Evolutionary conservation across 1,140 invertebrate species (phyloP), one percentile per base, ranked within the genome.

Genomic region (Melipona quadrifasciata): DNA sequence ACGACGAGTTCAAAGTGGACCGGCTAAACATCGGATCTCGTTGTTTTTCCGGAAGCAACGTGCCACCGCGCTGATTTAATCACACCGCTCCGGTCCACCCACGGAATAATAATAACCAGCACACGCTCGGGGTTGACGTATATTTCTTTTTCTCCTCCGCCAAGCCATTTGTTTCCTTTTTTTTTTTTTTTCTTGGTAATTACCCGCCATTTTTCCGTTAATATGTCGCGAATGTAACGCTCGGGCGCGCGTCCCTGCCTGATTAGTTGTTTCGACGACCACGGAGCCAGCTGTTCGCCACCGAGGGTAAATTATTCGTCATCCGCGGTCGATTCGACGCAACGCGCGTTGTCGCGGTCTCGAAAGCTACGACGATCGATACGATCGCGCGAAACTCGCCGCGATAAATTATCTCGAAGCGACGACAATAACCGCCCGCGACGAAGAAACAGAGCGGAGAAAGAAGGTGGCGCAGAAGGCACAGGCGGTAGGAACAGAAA

Each of bases 71-170:
- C 31, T 39, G 65, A 34, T 68, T 79, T 79, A 79, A 79, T 77
- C 57, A 55, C 64, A 14, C 11, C 47, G 64, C 47, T 24, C 39
- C 17, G 21, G 34, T 77, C 19, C 58, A 68, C 8, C 51, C 64
- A 16, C 39, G 47, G 65, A 79, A 79, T 79, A 79, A 79, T 79
- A 79, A 79, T 79, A 79, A 79, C 61, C 47, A 78, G 27, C 12
- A 14, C 57, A 14, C 57, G 19, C 58, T 61, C 34, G 34, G 72
- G 24, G 21, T 8, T 58, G 10, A 34, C 17, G 24, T 47, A 64
- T 57, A 34, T 67, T 78, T 78, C 53, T 67, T 34, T 24, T 19
- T 24, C 24, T 14, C 34, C 19, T 39, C 8, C 39, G 31, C 12
- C 64, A 65, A 65, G 16, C 17, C 17, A 57, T 6, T 19, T 17